A percentile compares a stretch with the other conserved stretches of the same genome.
Evolutionary conservation across 2,888 invertebrate species (phyloP).

Genomic region (Epistrophe grossulariae): DNA sequence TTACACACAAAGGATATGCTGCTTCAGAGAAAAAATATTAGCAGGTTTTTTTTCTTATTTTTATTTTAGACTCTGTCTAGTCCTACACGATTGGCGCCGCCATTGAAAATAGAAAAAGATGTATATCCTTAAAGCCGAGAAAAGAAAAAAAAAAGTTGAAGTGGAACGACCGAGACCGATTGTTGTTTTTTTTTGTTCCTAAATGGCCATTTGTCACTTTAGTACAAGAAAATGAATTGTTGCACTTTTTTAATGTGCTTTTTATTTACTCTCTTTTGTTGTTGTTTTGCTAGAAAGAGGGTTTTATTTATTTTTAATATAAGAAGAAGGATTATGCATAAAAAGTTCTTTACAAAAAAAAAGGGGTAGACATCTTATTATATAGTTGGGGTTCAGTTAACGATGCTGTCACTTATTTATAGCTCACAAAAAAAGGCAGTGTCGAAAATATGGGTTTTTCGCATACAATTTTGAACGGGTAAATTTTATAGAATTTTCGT

Average conservation of each 20-base stretch:
- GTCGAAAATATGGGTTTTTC: no score
- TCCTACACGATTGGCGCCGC: slow-evolving; percentile 57
- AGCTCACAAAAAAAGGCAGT: no score
- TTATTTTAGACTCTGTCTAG: slow-evolving; percentile 52
- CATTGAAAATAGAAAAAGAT: slow-evolving; percentile 28
- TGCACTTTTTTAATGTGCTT: slow-evolving; percentile 60
- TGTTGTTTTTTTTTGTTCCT: slow-evolving; percentile 31
- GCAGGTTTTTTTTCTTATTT: slow-evolving; percentile 1
- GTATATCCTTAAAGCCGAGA: slow-evolving; percentile 32
- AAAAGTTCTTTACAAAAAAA: neutral
- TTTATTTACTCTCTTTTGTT: slow-evolving; percentile 37
- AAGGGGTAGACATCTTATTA: neutral
- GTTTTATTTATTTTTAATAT: neutral
- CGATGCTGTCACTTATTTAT: neutral
- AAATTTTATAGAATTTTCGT: no score
- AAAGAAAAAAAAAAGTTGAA: neutral
- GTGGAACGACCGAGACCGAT: slow-evolving; percentile 61
- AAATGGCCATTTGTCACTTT: slow-evolving; percentile 72
- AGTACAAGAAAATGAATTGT: slow-evolving; percentile 47
- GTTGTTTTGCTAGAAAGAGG: neutral
- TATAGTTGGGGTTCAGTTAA: neutral
- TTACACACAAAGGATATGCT: slow-evolving; percentile 37
- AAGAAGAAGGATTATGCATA: neutral
- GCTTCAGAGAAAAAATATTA: slow-evolving; percentile 24
- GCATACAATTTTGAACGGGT: no score